These are phyloP conservation scores for Crax fasciolata DNA, from an alignment of 2,797 vertebrate species.

Conservation along the genomic window DNA sequence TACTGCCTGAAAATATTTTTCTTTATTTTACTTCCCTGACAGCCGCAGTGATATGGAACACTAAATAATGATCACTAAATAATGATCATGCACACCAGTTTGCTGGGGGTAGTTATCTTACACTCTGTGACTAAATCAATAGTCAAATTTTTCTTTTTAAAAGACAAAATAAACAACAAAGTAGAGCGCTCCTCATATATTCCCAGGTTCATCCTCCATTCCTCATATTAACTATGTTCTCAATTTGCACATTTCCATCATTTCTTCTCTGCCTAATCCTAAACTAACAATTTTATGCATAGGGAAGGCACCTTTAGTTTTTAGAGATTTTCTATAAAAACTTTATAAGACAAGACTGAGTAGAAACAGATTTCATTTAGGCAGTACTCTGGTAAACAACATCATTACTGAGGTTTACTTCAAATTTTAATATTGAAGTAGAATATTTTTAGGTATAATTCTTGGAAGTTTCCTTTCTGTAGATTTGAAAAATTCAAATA, in stretches of 20 bases:
- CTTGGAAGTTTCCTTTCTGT: background rate
- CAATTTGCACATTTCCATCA: background rate
- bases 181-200: constrained; percentile 65
- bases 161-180: constrained; percentile 61
- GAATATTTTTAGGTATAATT: background rate
- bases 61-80: constrained; percentile 31
- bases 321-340: background rate
- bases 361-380: background rate
- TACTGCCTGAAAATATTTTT: background rate
- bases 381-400: background rate
- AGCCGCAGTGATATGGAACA: background rate
- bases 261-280: constrained; percentile 50
- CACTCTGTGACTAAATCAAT: constrained; percentile 63
- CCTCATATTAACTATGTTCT: background rate
- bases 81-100: constrained; percentile 6
- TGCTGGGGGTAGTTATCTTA: constrained; percentile 45
- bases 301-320: constrained; percentile 44
- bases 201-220: background rate
- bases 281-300: constrained; percentile 41
- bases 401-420: background rate
- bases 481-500: background rate
- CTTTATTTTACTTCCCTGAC: background rate
- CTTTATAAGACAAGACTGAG: constrained; percentile 5
- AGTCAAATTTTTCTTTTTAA: constrained; percentile 54
- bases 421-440: background rate